Conservation (phyloP, 23 tunicate species). For the Halocynthia aurantium region DNA sequence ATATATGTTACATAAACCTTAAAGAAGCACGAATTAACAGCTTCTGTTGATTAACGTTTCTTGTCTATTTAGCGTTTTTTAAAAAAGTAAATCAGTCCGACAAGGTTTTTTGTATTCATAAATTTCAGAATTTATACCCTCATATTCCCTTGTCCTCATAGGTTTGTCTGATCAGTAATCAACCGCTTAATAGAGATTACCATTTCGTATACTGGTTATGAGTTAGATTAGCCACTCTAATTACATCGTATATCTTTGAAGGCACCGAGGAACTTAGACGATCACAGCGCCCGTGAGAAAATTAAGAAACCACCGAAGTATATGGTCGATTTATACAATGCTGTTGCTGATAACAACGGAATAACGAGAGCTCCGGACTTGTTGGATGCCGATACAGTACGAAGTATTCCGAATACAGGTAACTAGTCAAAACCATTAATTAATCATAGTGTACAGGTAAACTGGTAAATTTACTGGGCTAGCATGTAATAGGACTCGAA, state of each 20-base stretch:
- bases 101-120: no score
- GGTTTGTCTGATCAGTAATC: neutral
- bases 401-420: constrained; percentile 83
- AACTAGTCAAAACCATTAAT: neutral
- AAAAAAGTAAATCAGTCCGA: no score
- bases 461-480: neutral
- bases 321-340: constrained; percentile 80
- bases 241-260: neutral
- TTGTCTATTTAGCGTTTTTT: neutral
- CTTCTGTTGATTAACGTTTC: no score
- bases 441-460: neutral
- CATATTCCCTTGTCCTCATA: neutral
- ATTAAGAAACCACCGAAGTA: constrained; percentile 76
- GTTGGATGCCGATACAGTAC: constrained; percentile 65
- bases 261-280: constrained; percentile 6
- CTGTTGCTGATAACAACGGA: constrained; percentile 61
- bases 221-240: neutral
- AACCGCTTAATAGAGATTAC: neutral
- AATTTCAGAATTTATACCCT: no score
- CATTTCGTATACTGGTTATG: constrained; percentile 3
- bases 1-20: no score
- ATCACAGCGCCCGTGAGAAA: neutral
- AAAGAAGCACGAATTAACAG: no score
- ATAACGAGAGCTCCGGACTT: constrained; percentile 48
- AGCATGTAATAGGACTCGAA: neutral